A percentile compares a stretch with the other conserved stretches of the same genome.
phyloP scores from a whole-genome alignment of 1,140 invertebrate genomes.

The Brachionus sp. region DNA sequence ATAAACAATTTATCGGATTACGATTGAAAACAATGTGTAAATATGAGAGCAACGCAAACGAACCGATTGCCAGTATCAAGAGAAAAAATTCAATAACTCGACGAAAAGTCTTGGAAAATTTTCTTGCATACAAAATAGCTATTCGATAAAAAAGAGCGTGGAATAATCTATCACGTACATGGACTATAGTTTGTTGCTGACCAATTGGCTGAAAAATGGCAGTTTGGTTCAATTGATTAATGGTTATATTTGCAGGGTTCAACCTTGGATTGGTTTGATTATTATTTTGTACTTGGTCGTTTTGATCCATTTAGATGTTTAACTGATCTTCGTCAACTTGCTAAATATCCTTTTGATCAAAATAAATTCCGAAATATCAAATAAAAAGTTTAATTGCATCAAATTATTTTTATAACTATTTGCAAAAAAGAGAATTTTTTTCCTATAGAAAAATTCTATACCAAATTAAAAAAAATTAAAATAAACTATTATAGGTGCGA shows the following conservation, averaged over 20 bases:
- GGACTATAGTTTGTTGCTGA: constrained; percentile 44
- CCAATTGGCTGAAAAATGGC: neutral
- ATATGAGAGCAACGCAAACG: constrained; percentile 70
- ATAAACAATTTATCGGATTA: constrained; percentile 85
- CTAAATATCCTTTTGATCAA: neutral
- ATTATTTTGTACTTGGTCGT: neutral
- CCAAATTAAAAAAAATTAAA: neutral
- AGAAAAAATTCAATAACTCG: constrained; percentile 21
- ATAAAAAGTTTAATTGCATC: neutral
- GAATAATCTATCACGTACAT: constrained; percentile 35
- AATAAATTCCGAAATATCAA: neutral
- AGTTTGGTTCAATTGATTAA: neutral
- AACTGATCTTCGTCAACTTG: neutral
- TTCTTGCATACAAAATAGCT: constrained; percentile 28
- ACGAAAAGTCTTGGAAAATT: constrained; percentile 23
- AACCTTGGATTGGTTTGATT: neutral
- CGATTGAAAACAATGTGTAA: constrained; percentile 89
- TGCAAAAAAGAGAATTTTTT: neutral
- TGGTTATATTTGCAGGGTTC: neutral
- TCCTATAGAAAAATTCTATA: neutral
- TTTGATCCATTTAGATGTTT: neutral
- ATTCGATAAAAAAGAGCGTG: constrained; percentile 44
- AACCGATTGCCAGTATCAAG: neutral
- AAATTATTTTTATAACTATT: neutral
- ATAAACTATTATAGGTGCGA: neutral